Percentiles rank a stretch among this genome's conserved stretches.
These are phyloP conservation scores for Alexandromys fortis DNA, from an alignment of 2,113 vertebrate genomes.

Conservation along the genomic window DNA sequence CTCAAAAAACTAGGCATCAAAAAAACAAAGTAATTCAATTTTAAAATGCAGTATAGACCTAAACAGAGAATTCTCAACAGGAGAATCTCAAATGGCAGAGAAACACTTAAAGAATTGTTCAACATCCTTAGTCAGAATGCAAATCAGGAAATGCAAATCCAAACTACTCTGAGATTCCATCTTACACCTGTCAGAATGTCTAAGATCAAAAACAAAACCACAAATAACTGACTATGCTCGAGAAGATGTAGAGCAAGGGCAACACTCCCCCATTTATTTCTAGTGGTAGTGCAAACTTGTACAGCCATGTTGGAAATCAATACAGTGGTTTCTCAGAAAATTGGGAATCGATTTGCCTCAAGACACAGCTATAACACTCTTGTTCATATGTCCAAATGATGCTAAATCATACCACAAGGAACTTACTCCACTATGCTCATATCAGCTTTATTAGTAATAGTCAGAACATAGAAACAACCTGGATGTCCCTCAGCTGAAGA, in stretches of 20 bases:
- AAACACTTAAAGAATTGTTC: neutral
- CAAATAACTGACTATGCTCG: neutral
- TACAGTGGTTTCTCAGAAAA: neutral
- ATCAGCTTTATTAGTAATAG: neutral
- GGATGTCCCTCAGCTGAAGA: neutral
- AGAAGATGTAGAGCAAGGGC: neutral
- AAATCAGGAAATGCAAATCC: neutral
- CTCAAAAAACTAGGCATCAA: neutral
- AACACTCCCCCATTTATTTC: neutral
- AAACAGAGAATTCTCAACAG: neutral
- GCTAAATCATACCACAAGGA: neutral
- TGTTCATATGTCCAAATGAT: neutral
- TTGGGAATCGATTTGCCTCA: neutral
- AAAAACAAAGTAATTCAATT: neutral
- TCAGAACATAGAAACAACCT: neutral
- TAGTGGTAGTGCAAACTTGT: accelerated
- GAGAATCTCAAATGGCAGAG: neutral
- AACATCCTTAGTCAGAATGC: neutral
- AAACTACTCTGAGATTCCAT: neutral
- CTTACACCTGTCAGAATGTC: neutral
- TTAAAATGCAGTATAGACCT: neutral
- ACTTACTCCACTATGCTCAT: neutral
- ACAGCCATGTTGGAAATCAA: neutral
- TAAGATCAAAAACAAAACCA: neutral
- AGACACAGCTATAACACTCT: neutral